Evolutionary conservation across 2,797 vertebrate species (phyloP).

Genomic region (Telmatherina bonti): DNA sequence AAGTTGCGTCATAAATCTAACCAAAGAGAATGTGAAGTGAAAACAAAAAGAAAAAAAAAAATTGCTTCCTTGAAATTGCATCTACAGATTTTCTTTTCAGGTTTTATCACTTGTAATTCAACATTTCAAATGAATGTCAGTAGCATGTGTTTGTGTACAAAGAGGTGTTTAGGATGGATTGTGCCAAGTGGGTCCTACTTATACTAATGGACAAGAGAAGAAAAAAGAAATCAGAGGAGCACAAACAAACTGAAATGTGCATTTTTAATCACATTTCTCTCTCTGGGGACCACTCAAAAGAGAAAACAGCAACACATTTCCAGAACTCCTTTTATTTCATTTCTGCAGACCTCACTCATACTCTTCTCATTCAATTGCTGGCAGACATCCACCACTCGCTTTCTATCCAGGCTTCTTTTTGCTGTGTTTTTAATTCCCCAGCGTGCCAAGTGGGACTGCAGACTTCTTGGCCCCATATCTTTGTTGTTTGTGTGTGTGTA

Average conservation of each 20-base stretch:
- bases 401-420: slow-evolving; percentile 38
- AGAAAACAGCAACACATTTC: slow-evolving; percentile 16
- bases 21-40: no score
- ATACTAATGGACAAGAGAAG: not conserved
- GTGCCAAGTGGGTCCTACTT: not conserved
- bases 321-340: slow-evolving; percentile 22
- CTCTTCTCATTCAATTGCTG: slow-evolving; percentile 34
- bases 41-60: no score
- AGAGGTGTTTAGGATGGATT: not conserved
- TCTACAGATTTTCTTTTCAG: no score
- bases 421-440: slow-evolving; percentile 61
- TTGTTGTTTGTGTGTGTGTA: slow-evolving; percentile 32
- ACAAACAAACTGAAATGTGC: not conserved
- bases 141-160: not conserved
- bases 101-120: no score
- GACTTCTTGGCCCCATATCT: slow-evolving; percentile 64
- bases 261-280: slow-evolving; percentile 14
- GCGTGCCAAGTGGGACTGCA: slow-evolving; percentile 62
- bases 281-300: slow-evolving; percentile 31
- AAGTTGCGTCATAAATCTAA: no score
- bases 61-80: no score
- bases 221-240: no score
- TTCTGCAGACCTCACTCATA: slow-evolving; percentile 13
- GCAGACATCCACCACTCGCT: slow-evolving; percentile 41
- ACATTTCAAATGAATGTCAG: no score